Evolutionary conservation across 2,888 invertebrate species (phyloP), one percentile per base, ranked within the genome.

Genomic region (Tineola bisselliella): DNA sequence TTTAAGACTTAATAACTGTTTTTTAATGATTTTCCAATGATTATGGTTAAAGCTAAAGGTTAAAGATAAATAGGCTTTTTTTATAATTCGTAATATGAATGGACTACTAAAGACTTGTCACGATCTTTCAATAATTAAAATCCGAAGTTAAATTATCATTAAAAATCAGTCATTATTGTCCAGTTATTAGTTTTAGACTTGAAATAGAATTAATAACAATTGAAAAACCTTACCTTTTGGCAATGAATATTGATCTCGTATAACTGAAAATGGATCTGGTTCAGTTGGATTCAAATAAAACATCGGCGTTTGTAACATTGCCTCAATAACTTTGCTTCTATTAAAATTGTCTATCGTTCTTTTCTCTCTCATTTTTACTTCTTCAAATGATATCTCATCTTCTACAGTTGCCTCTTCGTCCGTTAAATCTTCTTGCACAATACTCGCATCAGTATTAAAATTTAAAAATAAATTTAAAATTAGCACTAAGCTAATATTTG

Each of bases 221-320:
- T n/a, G n/a, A n/a, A 44, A 19, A 44, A 13, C 60, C 76, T 70
- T 66, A 79, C 84, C 82, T 73, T 77, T 76, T 13, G 84, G 84
- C 54, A 84, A 66, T 60, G 78, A 75, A 63, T 81, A 84, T 63
- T 75, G 67, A 62, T 84, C 83, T 62, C 73, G 71, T 43, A 81
- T 64, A 57, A 79, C 65, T 0, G 73, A 67, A 52, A 83, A 70
- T 58, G 77, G 63, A 61, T 83, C 81, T 0, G 71, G 70, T 62
- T 72, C 71, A 8, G 69, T 71, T 0, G 68, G 70, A 43, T 71
- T 69, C 30, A 77, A 61, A 8, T 73, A 67, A 19, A 76, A 69
- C 65, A 72, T 73, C 0, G 75, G 71, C 0, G 79, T 79, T 1
- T 65, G 69, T 65, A 79, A 63, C 81, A 84, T 83, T 0, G 69